Percentiles rank a stretch among this genome's conserved stretches.
These are phyloP conservation scores for Gouania willdenowi DNA, from an alignment of 2,797 vertebrate species.

Conservation along the genomic window DNA sequence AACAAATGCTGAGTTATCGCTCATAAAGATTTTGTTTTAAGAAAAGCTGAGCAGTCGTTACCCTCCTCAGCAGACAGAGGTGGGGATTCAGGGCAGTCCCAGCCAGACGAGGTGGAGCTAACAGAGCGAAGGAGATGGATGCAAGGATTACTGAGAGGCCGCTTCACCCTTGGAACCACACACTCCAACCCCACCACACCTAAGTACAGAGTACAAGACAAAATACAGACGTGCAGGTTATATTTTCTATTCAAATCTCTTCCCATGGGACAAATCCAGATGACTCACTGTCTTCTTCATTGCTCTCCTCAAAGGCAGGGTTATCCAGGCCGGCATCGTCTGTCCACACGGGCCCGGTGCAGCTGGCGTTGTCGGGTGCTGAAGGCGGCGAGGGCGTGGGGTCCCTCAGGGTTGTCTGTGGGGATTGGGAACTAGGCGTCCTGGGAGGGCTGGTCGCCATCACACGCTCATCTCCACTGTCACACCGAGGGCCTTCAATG, in stretches of 20 bases:
- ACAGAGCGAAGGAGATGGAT: constrained; percentile 65
- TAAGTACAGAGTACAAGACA: constrained; percentile 19
- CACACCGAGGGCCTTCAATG: constrained; percentile 77
- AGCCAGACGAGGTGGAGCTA: constrained; percentile 71
- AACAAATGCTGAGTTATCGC: too few relatives aligned
- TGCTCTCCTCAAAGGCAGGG: constrained; percentile 91
- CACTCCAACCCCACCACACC: constrained; percentile 68
- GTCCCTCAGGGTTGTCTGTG: constrained; percentile 79
- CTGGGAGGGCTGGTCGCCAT: constrained; percentile 72
- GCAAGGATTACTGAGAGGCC: constrained; percentile 73
- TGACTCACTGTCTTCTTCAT: constrained; percentile 88
- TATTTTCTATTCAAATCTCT: not conserved
- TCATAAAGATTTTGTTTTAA: too few relatives aligned
- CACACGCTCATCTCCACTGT: constrained; percentile 74
- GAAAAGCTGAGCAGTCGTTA: too few relatives aligned
- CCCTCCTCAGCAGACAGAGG: constrained; percentile 71
- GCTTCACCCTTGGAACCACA: constrained; percentile 59
- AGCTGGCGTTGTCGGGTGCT: constrained; percentile 51
- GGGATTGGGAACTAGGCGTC: constrained; percentile 74
- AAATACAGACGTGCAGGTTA: too few relatives aligned
- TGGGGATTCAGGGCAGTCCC: constrained; percentile 76
- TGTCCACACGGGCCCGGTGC: constrained; percentile 75
- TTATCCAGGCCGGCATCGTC: constrained; percentile 89
- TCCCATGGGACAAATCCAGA: not conserved
- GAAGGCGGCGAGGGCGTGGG: constrained; percentile 69